Conservation (phyloP, 2,113 vertebrate species). For the Glaucomys volans region DNA sequence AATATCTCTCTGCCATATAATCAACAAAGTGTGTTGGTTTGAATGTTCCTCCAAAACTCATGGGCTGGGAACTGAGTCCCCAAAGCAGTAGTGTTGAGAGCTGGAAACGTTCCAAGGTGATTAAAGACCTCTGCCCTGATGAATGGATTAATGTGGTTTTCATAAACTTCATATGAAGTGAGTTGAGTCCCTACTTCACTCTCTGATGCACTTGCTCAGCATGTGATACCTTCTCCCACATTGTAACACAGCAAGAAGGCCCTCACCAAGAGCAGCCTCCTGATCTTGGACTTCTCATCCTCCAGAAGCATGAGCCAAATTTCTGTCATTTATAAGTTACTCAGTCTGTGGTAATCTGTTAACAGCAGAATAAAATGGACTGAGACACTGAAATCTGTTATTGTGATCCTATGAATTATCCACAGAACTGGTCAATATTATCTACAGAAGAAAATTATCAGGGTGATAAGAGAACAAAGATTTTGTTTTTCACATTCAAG, state of each 20-base stretch:
- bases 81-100: not conserved
- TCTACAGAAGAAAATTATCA: conserved; percentile 47
- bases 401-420: not conserved
- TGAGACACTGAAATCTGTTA: conserved; percentile 19
- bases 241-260: not conserved
- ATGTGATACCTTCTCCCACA: not conserved
- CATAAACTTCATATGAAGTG: not conserved
- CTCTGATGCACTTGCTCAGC: not conserved
- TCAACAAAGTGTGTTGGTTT: not conserved
- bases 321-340: not conserved
- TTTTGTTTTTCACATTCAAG: conserved; percentile 38
- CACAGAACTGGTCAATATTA: conserved; percentile 20
- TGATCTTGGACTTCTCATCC: not conserved
- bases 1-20: not conserved
- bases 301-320: not conserved
- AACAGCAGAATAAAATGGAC: not conserved
- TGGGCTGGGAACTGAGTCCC: not conserved
- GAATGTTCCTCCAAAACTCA: not conserved
- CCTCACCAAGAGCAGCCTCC: not conserved
- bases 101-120: not conserved
- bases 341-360: not conserved
- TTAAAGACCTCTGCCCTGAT: not conserved
- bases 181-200: accelerated
- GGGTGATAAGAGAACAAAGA: conserved; percentile 54
- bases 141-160: not conserved